phyloP scores from a whole-genome alignment of 2,888 invertebrate species.

The Campaea margaritaria region DNA sequence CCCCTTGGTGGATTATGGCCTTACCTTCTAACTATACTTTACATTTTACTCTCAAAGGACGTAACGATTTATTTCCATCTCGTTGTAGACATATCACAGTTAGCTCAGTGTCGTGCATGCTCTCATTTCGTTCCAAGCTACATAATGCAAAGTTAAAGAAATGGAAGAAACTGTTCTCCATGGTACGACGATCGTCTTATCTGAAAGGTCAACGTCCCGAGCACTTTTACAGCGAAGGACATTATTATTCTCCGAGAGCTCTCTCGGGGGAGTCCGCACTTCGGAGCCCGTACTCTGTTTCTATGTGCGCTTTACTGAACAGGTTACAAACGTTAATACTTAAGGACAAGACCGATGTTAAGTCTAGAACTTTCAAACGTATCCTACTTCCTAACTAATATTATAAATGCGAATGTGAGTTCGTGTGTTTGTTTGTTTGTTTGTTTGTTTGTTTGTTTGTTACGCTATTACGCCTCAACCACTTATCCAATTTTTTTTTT shows the following conservation, averaged over 20 bases:
- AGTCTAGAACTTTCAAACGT: too few relatives aligned
- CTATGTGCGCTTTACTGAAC: slow-evolving; percentile 9
- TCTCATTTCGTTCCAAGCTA: not conserved
- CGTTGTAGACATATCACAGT: too few relatives aligned
- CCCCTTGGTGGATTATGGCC: too few relatives aligned
- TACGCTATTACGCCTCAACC: too few relatives aligned
- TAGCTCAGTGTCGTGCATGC: not conserved
- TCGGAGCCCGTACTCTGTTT: not conserved
- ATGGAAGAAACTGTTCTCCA: slow-evolving; percentile 18
- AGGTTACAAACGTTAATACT: not conserved
- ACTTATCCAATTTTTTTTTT: too few relatives aligned
- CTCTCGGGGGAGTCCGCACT: slow-evolving; percentile 5
- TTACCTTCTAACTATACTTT: too few relatives aligned
- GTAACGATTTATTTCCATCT: slow-evolving; percentile 4
- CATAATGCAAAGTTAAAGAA: slow-evolving; percentile 17
- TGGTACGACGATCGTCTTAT: slow-evolving; percentile 21
- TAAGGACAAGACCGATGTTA: too few relatives aligned
- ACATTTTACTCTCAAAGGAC: not conserved
- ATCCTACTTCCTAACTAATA: too few relatives aligned
- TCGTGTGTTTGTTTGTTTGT: too few relatives aligned
- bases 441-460: too few relatives aligned
- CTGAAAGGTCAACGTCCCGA: slow-evolving; percentile 29
- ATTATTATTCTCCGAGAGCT: slow-evolving; percentile 32
- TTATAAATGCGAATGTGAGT: too few relatives aligned
- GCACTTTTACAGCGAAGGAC: slow-evolving; percentile 27